These are phyloP conservation scores for Xylocampa areola DNA, from an alignment of 2,888 invertebrate species.

Conservation along the genomic window DNA sequence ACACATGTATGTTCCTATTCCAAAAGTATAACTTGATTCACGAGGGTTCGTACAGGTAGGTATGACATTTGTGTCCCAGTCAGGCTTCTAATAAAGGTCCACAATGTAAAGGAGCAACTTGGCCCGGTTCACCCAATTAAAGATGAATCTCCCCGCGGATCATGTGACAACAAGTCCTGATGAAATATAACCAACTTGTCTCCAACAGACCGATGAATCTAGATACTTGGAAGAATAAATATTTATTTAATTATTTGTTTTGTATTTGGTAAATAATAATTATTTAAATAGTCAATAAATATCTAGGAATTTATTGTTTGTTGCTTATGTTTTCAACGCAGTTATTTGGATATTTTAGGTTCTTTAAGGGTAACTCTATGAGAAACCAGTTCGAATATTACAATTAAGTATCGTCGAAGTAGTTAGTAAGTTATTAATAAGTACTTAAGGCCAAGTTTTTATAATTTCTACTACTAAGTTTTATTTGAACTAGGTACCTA, in stretches of 20 bases:
- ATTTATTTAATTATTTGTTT: not conserved
- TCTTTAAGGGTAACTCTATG: no score
- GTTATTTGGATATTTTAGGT: no score
- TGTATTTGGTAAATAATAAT: no score
- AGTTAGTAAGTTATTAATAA: no score
- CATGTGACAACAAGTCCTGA: conserved; percentile 85
- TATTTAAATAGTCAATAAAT: no score
- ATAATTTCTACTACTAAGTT: no score
- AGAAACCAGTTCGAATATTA: no score
- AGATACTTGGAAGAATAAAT: conserved; percentile 67
- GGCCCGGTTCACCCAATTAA: conserved; percentile 83
- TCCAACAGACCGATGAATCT: conserved; percentile 56
- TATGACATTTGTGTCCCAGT: conserved; percentile 62
- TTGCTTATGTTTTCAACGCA: no score
- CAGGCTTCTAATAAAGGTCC: conserved; percentile 70
- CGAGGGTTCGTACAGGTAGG: conserved; percentile 52
- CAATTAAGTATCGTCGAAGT: no score
- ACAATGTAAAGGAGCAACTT: conserved; percentile 68
- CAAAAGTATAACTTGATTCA: conserved; percentile 44
- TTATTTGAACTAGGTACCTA: no score
- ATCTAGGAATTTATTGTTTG: no score
- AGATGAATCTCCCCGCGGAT: conserved; percentile 85
- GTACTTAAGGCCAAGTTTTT: no score
- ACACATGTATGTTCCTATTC: conserved; percentile 20
- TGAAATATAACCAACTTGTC: conserved; percentile 79